phyloP scores from a whole-genome alignment of 2,888 invertebrate species.

The Lochmaea crataegi region DNA sequence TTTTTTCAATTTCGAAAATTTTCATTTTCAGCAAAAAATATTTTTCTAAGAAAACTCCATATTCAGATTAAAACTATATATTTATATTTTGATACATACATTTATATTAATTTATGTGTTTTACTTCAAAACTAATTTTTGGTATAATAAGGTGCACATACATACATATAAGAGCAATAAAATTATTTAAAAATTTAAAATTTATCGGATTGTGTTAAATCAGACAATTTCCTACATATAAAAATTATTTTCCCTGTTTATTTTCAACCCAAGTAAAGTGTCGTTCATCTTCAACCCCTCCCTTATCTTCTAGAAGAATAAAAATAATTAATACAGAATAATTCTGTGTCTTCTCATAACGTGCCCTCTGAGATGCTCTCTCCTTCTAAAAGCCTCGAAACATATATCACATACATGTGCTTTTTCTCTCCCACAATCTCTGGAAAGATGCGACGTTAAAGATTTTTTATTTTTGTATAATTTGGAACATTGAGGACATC shows the following conservation, averaged over 20 bases:
- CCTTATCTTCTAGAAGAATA: no score
- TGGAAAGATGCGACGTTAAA: slow-evolving; percentile 25
- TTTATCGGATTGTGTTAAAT: no score
- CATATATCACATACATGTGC: slow-evolving; percentile 46
- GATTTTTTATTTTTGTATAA: slow-evolving; percentile 41
- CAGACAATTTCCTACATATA: no score
- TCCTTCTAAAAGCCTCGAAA: slow-evolving; percentile 37
- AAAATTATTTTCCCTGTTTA: no score
- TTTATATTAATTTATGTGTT: neutral
- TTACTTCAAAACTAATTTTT: neutral
- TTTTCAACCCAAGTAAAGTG: no score
- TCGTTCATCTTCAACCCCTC: no score
- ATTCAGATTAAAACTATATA: neutral
- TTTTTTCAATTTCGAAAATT: no score
- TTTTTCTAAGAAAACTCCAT: no score
- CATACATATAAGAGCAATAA: neutral
- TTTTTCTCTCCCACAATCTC: slow-evolving; percentile 35
- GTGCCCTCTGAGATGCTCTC: slow-evolving; percentile 64
- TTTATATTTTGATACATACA: neutral
- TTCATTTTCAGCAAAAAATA: no score
- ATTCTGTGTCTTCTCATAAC: slow-evolving; percentile 27
- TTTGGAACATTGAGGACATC: slow-evolving; percentile 39
- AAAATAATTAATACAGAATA: slow-evolving; percentile 6
- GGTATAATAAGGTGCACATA: neutral
- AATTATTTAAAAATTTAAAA: neutral